phyloP scores from a whole-genome alignment of 1,140 invertebrate species.

The Dreissena rostriformis region DNA sequence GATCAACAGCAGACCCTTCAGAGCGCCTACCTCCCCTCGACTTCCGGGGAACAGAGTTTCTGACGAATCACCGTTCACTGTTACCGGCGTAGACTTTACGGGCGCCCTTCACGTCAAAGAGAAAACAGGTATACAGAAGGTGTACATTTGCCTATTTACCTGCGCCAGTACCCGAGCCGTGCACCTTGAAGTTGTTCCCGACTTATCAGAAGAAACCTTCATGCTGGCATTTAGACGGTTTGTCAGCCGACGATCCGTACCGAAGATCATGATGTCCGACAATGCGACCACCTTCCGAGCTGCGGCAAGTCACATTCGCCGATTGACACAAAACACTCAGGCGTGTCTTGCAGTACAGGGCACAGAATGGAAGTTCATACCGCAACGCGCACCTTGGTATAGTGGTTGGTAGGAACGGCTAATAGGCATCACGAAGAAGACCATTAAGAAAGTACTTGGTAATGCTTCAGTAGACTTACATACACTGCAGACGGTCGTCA shows the following conservation, averaged over 20 bases:
- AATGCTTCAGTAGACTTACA: neutral
- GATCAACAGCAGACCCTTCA: slow-evolving; percentile 15
- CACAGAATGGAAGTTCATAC: slow-evolving; percentile 13
- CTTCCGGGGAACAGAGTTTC: slow-evolving; percentile 36
- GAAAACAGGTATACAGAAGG: neutral
- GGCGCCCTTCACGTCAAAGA: slow-evolving; percentile 45
- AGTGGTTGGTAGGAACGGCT: neutral
- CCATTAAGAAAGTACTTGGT: slow-evolving; percentile 1
- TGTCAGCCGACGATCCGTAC: slow-evolving; percentile 30
- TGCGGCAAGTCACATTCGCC: neutral
- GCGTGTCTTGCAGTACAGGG: too few relatives aligned
- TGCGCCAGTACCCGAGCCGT: slow-evolving; percentile 28
- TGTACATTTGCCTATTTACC: slow-evolving; percentile 22
- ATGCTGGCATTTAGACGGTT: slow-evolving; percentile 32
- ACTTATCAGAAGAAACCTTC: slow-evolving; percentile 14
- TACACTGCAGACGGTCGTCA: neutral
- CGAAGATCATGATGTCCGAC: slow-evolving; percentile 38
- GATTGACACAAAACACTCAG: too few relatives aligned
- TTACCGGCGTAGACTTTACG: slow-evolving; percentile 51
- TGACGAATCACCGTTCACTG: slow-evolving; percentile 26
- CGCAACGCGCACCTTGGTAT: slow-evolving; percentile 6
- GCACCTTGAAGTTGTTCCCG: slow-evolving; percentile 19
- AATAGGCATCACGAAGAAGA: neutral
- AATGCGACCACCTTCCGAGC: slow-evolving; percentile 45
- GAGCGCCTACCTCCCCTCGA: slow-evolving; percentile 29